Percentiles rank a stretch among this genome's conserved stretches.
Evolutionary conservation across 1,140 invertebrate genomes (phyloP).

Genomic region (Philopotamus ludificatus): DNA sequence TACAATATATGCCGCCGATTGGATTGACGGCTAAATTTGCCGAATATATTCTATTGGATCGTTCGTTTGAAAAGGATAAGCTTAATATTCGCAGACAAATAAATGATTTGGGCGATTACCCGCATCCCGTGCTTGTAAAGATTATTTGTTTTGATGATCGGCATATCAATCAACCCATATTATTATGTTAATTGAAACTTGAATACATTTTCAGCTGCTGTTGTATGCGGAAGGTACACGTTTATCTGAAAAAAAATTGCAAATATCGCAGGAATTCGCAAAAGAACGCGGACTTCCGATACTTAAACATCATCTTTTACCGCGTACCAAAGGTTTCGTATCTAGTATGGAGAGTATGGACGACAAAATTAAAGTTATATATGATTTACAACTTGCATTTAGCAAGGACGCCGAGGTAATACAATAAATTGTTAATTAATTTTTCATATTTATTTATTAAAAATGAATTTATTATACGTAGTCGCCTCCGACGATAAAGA

Average conservation of each 20-base stretch:
- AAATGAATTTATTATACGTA: slow-evolving; percentile 42
- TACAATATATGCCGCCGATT: slow-evolving; percentile 84
- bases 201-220: slow-evolving; percentile 65
- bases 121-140: slow-evolving; percentile 79
- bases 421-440: no score
- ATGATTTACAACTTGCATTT: slow-evolving; percentile 81
- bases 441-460: no score
- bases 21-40: slow-evolving; percentile 95
- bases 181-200: no score
- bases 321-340: slow-evolving; percentile 87
- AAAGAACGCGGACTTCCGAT: slow-evolving; percentile 78
- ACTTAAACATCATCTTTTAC: slow-evolving; percentile 87
- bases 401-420: slow-evolving; percentile 61
- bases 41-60: slow-evolving; percentile 88
- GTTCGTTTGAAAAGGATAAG: slow-evolving; percentile 87
- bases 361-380: slow-evolving; percentile 78
- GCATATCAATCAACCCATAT: no score
- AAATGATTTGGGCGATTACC: slow-evolving; percentile 78
- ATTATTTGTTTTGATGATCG: background rate
- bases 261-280: slow-evolving; percentile 84
- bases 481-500: slow-evolving; percentile 75
- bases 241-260: slow-evolving; percentile 84
- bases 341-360: slow-evolving; percentile 70
- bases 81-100: slow-evolving; percentile 78
- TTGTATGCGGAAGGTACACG: slow-evolving; percentile 92